phyloP scores from a whole-genome alignment of 2,888 invertebrate genomes.

The Campaea margaritaria region DNA sequence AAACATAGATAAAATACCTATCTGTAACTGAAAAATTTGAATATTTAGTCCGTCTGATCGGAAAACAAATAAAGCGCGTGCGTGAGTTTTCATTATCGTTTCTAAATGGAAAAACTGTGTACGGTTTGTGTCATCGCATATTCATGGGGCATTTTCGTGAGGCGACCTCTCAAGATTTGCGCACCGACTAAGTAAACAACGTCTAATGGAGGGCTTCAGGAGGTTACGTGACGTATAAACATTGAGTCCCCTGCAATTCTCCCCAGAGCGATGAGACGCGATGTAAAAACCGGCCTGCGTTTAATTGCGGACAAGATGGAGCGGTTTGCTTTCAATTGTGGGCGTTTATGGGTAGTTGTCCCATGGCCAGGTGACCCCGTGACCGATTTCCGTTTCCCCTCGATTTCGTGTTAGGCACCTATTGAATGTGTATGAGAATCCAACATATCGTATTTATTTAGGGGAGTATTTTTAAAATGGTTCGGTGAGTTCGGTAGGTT shows the following conservation, averaged over 20 bases:
- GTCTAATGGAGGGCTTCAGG: conserved; percentile 80
- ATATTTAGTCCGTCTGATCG: conserved; percentile 62
- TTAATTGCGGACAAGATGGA: conserved; percentile 35
- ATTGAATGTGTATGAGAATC: conserved; percentile 35
- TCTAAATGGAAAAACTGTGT: conserved; percentile 84
- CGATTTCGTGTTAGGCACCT: conserved; percentile 30
- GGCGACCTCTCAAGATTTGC: conserved; percentile 83
- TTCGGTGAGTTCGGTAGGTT: conserved; percentile 15
- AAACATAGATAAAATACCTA: conserved; percentile 1
- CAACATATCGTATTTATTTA: conserved; percentile 32
- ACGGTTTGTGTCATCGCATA: conserved; percentile 85
- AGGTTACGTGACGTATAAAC: conserved; percentile 74
- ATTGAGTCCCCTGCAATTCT: conserved; percentile 65
- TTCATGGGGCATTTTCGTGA: conserved; percentile 84
- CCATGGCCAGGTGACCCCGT: conserved; percentile 33
- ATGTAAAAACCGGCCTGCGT: conserved; percentile 35
- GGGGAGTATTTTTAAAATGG: conserved; percentile 17
- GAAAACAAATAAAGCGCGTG: conserved; percentile 74
- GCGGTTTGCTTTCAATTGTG: conserved; percentile 28
- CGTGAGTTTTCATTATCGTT: conserved; percentile 80
- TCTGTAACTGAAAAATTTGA: conserved; percentile 43
- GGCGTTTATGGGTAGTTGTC: conserved; percentile 20
- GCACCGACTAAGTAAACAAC: conserved; percentile 81
- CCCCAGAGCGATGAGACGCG: conserved; percentile 40
- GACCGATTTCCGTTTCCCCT: conserved; percentile 37